A percentile compares a stretch with the other conserved stretches of the same genome.
phyloP scores from a whole-genome alignment of 2,888 invertebrate genomes.

The Bedellia somnulentella region DNA sequence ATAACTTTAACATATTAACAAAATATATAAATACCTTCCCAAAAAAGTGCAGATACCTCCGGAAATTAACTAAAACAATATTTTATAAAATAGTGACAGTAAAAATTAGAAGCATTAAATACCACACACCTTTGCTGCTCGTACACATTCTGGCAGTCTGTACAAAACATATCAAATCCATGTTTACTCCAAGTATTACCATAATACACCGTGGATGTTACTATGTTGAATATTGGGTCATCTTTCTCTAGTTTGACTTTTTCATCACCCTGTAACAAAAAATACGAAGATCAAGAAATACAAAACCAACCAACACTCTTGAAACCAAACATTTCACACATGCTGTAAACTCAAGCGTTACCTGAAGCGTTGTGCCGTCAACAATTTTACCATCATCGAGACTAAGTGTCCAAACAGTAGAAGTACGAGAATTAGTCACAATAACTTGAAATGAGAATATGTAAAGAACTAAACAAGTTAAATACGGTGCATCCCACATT shows the following conservation, averaged over 20 bases:
- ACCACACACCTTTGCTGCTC: constrained; percentile 46
- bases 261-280: constrained; percentile 32
- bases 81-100: too few species aligned
- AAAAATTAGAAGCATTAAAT: constrained; percentile 3
- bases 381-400: constrained; percentile 75
- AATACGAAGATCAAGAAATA: too few species aligned
- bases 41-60: too few species aligned
- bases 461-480: constrained; percentile 68
- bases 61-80: too few species aligned
- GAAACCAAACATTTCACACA: too few species aligned
- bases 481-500: constrained; percentile 61
- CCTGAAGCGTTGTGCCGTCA: constrained; percentile 33
- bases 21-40: too few species aligned
- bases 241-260: constrained; percentile 52
- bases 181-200: constrained; percentile 70
- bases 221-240: constrained; percentile 75
- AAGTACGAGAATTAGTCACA: constrained; percentile 77
- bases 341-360: neutral
- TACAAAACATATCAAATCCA: constrained; percentile 66
- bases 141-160: constrained; percentile 60
- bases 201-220: constrained; percentile 70
- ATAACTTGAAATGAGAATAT: constrained; percentile 73
- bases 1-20: too few species aligned
- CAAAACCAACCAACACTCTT: neutral
- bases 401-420: constrained; percentile 81